Evolutionary conservation across 2,888 invertebrate genomes (phyloP).

Genomic region (Petrolisthes manimaculis): DNA sequence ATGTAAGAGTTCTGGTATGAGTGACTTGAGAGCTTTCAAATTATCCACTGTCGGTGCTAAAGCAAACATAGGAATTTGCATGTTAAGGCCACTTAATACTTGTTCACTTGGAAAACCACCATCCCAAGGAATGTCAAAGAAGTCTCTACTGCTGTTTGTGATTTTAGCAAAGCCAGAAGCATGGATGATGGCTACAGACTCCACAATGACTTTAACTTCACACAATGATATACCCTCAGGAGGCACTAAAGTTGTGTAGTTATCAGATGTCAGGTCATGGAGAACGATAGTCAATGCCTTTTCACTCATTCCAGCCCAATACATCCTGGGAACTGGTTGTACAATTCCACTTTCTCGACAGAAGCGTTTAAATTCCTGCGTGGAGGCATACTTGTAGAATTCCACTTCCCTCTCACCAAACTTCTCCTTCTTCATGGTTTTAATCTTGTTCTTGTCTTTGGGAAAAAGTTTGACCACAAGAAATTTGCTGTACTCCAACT

Average conservation of each 20-base stretch:
- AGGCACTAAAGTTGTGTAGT: conserved; percentile 23
- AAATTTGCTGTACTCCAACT: background rate
- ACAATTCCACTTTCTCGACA: conserved; percentile 25
- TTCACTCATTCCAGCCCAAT: conserved; percentile 38
- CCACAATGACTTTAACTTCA: background rate
- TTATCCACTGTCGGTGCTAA: background rate
- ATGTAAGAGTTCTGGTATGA: conserved; percentile 52
- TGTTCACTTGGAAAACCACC: background rate
- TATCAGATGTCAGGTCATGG: conserved; percentile 39
- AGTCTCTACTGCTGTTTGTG: background rate
- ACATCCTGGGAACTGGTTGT: conserved; percentile 48
- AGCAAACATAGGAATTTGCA: background rate
- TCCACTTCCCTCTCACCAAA: conserved; percentile 48
- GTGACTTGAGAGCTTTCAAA: conserved; percentile 27
- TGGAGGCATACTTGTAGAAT: conserved; percentile 44
- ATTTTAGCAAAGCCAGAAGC: background rate
- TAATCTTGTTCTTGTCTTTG: background rate
- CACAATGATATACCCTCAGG: conserved; percentile 32
- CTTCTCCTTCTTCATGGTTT: conserved; percentile 27
- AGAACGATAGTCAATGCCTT: conserved; percentile 47
- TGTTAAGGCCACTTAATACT: background rate
- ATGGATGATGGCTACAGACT: background rate
- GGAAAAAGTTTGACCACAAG: conserved; percentile 51
- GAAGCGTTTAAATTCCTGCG: conserved; percentile 41
- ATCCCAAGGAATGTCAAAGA: background rate